phyloP scores from a whole-genome alignment of 2,797 vertebrate genomes.

The Kryptopterus vitreolus region DNA sequence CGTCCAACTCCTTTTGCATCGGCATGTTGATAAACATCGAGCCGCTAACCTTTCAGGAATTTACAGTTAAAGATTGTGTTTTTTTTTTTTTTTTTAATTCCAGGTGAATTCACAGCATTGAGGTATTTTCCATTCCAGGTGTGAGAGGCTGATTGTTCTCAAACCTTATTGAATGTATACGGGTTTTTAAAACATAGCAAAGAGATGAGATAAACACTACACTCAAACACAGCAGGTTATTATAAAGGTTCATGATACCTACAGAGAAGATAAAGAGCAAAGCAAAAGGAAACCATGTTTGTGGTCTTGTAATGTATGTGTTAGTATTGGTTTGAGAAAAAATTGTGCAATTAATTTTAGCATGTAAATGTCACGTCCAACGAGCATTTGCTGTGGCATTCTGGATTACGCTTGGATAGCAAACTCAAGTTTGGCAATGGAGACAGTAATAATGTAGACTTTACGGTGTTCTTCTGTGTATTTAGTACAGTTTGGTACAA shows the following conservation, averaged over 20 bases:
- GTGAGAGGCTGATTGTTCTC: slow-evolving; percentile 42
- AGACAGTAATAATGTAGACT: neutral
- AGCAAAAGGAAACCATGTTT: slow-evolving; percentile 19
- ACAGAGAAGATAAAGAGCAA: slow-evolving; percentile 1
- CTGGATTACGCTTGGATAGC: neutral
- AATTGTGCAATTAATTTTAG: slow-evolving; percentile 1
- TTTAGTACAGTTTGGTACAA: neutral
- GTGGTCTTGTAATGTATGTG: neutral
- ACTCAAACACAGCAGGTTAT: neutral
- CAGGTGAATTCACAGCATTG: neutral
- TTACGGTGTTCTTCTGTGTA: neutral
- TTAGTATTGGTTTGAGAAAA: neutral
- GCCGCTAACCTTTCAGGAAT: slow-evolving; percentile 68
- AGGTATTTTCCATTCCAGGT: slow-evolving; percentile 38
- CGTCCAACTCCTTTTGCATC: slow-evolving; percentile 59
- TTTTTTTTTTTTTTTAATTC: slow-evolving; percentile 37
- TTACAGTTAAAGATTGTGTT: slow-evolving; percentile 57
- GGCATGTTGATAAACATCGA: slow-evolving; percentile 61
- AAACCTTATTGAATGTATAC: neutral
- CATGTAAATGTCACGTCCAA: slow-evolving; percentile 1
- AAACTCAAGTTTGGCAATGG: neutral
- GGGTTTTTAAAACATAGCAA: neutral
- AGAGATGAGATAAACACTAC: neutral
- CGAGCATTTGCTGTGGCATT: slow-evolving; percentile 11
- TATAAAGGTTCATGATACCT: slow-evolving; percentile 5